These are phyloP conservation scores for Hoplias malabaricus DNA, from an alignment of 2,113 vertebrate genomes.

Conservation along the genomic window DNA sequence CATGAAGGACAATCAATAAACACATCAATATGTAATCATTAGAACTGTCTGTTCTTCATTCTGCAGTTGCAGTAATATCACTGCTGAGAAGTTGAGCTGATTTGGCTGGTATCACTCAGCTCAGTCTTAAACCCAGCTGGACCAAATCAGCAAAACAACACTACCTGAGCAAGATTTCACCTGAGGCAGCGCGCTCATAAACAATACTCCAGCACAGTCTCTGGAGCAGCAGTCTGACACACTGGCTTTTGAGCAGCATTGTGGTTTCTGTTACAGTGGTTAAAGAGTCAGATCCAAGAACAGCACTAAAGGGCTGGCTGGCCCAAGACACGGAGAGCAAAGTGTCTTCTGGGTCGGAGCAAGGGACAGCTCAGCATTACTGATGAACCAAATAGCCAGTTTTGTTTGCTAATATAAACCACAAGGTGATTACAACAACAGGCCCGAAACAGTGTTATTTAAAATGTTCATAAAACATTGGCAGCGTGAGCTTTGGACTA, in stretches of 20 bases:
- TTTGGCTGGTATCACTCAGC: not conserved
- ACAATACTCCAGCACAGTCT: not conserved
- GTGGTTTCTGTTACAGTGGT: not conserved
- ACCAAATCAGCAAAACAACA: not conserved
- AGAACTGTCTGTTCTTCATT: not conserved
- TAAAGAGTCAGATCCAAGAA: not conserved
- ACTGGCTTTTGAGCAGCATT: not conserved
- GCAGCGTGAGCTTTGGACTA: conserved; percentile 58
- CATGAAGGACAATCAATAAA: not conserved
- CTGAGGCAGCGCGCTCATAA: not conserved
- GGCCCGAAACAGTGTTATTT: conserved; percentile 63
- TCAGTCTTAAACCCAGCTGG: not conserved
- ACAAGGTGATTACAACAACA: conserved; percentile 66
- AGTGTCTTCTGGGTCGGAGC: not conserved
- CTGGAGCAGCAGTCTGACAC: not conserved
- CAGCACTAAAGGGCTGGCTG: not conserved
- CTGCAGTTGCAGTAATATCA: not conserved
- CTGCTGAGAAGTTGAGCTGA: not conserved
- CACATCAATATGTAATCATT: not conserved
- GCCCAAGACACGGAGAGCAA: not conserved
- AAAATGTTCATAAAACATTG: conserved; percentile 67
- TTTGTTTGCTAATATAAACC: conserved; percentile 64
- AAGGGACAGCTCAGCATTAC: conserved; percentile 21
- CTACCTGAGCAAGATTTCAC: not conserved
- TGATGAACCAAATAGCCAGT: conserved; percentile 43